Conservation (phyloP, 2,797 vertebrate genomes). For the Odontamblyopus lacepedii region DNA sequence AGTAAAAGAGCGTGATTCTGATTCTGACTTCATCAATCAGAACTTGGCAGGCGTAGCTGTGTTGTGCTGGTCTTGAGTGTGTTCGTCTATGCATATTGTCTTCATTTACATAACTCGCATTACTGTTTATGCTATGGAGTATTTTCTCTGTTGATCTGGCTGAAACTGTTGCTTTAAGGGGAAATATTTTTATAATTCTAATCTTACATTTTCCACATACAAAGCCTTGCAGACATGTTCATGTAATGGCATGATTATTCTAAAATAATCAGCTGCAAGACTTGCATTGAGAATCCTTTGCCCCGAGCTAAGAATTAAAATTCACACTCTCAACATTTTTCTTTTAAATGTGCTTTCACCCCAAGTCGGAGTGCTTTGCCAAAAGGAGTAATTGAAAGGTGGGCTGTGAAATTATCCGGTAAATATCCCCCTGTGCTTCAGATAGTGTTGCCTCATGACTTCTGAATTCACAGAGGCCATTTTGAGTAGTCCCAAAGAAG, state of each 20-base stretch:
- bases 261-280: conserved; percentile 74
- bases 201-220: conserved; percentile 52
- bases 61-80: background rate
- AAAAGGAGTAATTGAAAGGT: conserved; percentile 31
- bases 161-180: conserved; percentile 61
- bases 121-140: background rate
- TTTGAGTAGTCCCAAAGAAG: conserved; percentile 12
- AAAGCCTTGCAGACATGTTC: conserved; percentile 72
- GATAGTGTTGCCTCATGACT: conserved; percentile 19
- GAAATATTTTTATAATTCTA: conserved; percentile 71
- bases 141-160: background rate
- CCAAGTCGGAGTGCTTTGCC: conserved; percentile 43
- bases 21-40: background rate
- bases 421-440: conserved; percentile 14
- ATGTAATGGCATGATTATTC: conserved; percentile 83
- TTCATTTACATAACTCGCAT: background rate
- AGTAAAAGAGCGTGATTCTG: background rate
- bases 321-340: conserved; percentile 66
- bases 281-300: conserved; percentile 71
- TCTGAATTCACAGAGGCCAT: conserved; percentile 2
- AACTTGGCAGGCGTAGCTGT: background rate
- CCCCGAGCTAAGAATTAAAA: conserved; percentile 71
- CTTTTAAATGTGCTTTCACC: conserved; percentile 60
- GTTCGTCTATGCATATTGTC: background rate
- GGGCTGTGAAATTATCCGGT: conserved; percentile 31